These are phyloP conservation scores for Strongylocentrotus purpuratus DNA, from an alignment of 35 echinoderm and acorn worm species.

Conservation along the genomic window DNA sequence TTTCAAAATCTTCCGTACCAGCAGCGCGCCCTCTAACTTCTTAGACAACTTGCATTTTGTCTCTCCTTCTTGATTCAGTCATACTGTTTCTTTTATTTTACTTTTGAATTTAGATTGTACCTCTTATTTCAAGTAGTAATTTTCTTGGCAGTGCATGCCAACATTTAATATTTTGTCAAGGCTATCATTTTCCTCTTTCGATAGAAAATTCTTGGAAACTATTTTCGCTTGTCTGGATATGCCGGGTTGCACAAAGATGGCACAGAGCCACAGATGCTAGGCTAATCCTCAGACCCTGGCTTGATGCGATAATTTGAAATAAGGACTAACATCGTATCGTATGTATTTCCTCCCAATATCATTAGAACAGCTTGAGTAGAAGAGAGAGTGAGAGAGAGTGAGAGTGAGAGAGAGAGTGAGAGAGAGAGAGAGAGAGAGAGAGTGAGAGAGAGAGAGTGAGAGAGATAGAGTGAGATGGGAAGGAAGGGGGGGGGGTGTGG, in stretches of 20 bases:
- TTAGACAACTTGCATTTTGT: too few relatives aligned
- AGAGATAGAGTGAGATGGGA: neutral
- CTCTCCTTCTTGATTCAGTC: too few relatives aligned
- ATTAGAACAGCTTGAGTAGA: too few relatives aligned
- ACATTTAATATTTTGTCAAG: neutral
- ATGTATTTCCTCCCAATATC: too few relatives aligned
- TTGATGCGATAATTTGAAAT: too few relatives aligned
- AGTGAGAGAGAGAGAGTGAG: too few relatives aligned
- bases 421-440: too few relatives aligned
- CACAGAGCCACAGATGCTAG: neutral
- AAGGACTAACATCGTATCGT: too few relatives aligned
- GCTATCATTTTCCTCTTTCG: neutral
- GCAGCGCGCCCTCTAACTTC: neutral
- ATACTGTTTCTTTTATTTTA: too few relatives aligned
- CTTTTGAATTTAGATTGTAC: too few relatives aligned
- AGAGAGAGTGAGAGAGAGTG: too few relatives aligned
- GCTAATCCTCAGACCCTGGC: neutral
- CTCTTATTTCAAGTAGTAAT: neutral
- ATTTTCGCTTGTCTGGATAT: neutral
- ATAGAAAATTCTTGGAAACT: neutral
- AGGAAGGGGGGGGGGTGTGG: neutral
- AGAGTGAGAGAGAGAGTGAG: too few relatives aligned
- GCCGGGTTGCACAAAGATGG: neutral
- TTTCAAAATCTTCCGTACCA: neutral
- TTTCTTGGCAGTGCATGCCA: neutral